Evolutionary conservation across 2,113 vertebrate species (phyloP).

Genomic region (Telmatochromis sp.): DNA sequence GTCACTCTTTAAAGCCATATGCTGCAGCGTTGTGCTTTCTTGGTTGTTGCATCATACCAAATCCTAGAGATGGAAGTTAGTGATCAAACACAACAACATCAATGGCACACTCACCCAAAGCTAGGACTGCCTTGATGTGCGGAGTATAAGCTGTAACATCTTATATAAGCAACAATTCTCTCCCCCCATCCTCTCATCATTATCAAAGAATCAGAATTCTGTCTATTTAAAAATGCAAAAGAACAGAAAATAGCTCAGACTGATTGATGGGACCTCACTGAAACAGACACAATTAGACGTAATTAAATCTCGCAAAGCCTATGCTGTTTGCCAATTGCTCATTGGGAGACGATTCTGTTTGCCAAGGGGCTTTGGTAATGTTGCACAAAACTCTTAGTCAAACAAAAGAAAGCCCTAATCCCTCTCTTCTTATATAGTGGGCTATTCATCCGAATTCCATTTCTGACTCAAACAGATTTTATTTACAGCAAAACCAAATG

Average conservation of each 20-base stretch:
- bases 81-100: slow-evolving; percentile 56
- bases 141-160: not conserved
- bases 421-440: slow-evolving; percentile 12
- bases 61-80: slow-evolving; percentile 2
- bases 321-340: slow-evolving; percentile 48
- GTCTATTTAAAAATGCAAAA: slow-evolving; percentile 41
- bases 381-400: slow-evolving; percentile 28
- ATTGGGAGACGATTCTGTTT: slow-evolving; percentile 37
- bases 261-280: slow-evolving; percentile 50
- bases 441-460: slow-evolving; percentile 34
- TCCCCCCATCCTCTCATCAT: not conserved
- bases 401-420: slow-evolving; percentile 39
- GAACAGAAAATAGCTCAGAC: slow-evolving; percentile 17
- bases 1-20: slow-evolving; percentile 9
- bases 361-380: slow-evolving; percentile 35
- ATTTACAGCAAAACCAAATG: slow-evolving; percentile 51
- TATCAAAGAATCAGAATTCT: slow-evolving; percentile 46
- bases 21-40: slow-evolving; percentile 30
- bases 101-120: not conserved
- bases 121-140: slow-evolving; percentile 21
- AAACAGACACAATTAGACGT: slow-evolving; percentile 54
- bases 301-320: slow-evolving; percentile 53
- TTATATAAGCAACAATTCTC: slow-evolving; percentile 12
- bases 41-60: slow-evolving; percentile 48
- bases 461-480: slow-evolving; percentile 40